phyloP scores from a whole-genome alignment of 1,140 invertebrate species.

The Pseudomyrmex pallidus region DNA sequence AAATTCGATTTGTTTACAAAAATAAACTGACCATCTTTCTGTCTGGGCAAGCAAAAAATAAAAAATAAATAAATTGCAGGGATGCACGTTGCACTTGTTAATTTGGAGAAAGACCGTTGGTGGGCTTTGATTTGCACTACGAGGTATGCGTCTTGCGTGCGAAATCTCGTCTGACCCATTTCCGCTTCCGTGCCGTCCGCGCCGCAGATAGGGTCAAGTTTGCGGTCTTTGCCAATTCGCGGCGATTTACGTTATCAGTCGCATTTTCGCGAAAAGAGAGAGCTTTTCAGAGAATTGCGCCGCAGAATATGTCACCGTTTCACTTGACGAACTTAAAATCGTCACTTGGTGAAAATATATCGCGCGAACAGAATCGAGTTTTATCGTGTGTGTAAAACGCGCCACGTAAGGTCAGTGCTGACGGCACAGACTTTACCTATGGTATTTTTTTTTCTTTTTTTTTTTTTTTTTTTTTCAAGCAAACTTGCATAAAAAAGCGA shows the following conservation, averaged over 20 bases:
- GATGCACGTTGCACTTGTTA: neutral
- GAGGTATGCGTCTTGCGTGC: neutral
- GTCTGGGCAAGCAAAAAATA: neutral
- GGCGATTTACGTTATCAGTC: neutral
- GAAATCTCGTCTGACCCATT: constrained; percentile 75
- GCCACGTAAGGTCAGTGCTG: constrained; percentile 48
- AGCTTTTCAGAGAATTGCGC: too few species aligned
- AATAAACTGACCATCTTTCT: neutral
- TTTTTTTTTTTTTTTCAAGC: neutral
- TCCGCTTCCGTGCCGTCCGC: constrained; percentile 58
- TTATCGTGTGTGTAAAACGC: constrained; percentile 39
- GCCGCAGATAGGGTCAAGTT: constrained; percentile 76
- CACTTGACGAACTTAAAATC: neutral
- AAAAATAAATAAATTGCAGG: neutral
- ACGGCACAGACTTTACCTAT: constrained; percentile 58
- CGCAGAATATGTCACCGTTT: neutral
- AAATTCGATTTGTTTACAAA: neutral
- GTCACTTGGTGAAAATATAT: constrained; percentile 33
- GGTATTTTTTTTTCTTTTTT: constrained; percentile 42
- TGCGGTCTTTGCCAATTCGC: neutral
- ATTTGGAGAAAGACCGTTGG: neutral
- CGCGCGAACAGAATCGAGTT: constrained; percentile 46
- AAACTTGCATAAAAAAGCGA: constrained; percentile 54
- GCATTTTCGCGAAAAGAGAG: neutral
- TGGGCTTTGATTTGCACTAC: too few species aligned